phyloP scores from a whole-genome alignment of 2,113 vertebrate genomes.

The Astur gentilis region DNA sequence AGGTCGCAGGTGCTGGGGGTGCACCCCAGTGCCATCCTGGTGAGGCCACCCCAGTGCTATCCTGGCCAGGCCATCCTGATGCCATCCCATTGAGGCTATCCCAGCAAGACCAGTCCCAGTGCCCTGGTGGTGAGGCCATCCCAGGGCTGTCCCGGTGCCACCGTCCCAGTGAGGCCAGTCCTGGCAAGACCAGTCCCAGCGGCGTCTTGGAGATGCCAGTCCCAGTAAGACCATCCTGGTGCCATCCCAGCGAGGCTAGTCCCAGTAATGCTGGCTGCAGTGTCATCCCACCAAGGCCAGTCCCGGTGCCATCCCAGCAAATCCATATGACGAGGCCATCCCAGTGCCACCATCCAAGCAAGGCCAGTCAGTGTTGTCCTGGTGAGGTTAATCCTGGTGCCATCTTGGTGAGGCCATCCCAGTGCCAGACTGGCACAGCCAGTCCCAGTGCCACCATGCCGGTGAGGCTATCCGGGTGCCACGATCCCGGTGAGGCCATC shows the following conservation, averaged over 20 bases:
- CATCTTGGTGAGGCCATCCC: accelerated
- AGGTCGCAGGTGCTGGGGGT: neutral
- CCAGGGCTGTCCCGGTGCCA: neutral
- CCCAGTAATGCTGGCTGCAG: neutral
- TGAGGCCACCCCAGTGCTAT: neutral
- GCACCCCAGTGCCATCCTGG: neutral
- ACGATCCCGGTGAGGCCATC: neutral
- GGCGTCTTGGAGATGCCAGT: neutral
- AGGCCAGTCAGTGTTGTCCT: neutral
- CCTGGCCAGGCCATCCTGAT: too few species aligned
- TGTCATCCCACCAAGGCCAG: neutral
- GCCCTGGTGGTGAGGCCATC: neutral
- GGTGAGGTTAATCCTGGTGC: neutral
- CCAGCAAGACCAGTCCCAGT: too few species aligned
- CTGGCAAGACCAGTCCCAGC: neutral
- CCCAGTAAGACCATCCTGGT: neutral
- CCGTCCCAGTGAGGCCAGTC: neutral
- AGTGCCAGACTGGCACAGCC: neutral
- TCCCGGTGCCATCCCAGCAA: neutral
- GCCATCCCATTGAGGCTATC: neutral
- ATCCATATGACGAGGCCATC: neutral
- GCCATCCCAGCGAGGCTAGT: neutral
- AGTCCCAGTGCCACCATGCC: neutral
- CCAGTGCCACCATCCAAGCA: neutral
- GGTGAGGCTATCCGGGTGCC: neutral